phyloP scores from a whole-genome alignment of 2,888 invertebrate genomes.

The Blastobasis adustella region DNA sequence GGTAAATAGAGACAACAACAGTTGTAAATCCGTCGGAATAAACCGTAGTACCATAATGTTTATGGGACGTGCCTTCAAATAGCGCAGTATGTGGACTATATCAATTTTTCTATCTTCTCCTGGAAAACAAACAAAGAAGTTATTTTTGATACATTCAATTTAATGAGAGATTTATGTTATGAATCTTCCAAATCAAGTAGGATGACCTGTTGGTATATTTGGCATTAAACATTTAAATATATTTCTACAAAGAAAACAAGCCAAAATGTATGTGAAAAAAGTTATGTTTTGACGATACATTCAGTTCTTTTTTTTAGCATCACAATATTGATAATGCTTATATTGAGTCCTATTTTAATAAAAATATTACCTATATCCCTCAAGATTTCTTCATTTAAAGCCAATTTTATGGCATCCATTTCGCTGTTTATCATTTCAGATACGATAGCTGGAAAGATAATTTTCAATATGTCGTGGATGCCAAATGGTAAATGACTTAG shows the following conservation, averaged over 20 bases:
- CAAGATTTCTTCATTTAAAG: not conserved
- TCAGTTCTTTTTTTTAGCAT: not conserved
- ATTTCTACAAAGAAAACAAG: not conserved
- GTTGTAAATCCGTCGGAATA: not conserved
- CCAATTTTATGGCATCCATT: constrained; percentile 1
- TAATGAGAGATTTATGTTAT: no score
- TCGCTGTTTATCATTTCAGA: constrained; percentile 2
- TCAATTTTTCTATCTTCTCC: not conserved
- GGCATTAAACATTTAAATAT: not conserved
- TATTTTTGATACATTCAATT: not conserved
- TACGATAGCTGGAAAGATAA: constrained; percentile 1
- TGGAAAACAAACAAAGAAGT: not conserved
- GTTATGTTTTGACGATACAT: not conserved
- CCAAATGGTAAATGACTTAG: not conserved
- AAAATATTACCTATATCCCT: not conserved
- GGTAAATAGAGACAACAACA: not conserved
- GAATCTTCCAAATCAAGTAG: no score
- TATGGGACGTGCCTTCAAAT: not conserved
- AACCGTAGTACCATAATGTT: not conserved
- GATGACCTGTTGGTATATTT: not conserved
- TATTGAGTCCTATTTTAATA: not conserved
- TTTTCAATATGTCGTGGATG: not conserved
- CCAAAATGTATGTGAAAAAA: not conserved
- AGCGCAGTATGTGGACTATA: not conserved
- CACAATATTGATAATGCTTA: not conserved